phyloP scores from a whole-genome alignment of 2,888 invertebrate species.

The Ormyrus labotus region DNA sequence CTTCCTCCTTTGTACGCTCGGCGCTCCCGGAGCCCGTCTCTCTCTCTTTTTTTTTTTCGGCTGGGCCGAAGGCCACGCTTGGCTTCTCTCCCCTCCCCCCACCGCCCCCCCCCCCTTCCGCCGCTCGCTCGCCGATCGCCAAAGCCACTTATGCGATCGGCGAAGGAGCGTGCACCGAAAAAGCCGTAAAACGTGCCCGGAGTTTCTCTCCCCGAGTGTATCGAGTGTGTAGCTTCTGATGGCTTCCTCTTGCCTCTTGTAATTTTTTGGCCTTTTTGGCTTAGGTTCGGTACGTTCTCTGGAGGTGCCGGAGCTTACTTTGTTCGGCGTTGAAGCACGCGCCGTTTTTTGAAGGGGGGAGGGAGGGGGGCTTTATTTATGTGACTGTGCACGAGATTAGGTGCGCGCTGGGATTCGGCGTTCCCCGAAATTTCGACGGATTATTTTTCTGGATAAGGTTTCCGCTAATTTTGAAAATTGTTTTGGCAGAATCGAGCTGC shows the following conservation, averaged over 20 bases:
- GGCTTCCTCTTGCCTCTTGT: not conserved
- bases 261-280: not conserved
- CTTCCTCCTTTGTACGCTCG: slow-evolving; percentile 13
- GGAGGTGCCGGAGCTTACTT: no score
- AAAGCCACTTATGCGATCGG: not conserved
- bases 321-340: no score
- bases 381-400: no score
- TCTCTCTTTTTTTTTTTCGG: not conserved
- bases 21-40: slow-evolving; percentile 16
- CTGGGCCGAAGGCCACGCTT: slow-evolving; percentile 26
- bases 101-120: not conserved
- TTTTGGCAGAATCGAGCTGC: no score
- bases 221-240: slow-evolving; percentile 13
- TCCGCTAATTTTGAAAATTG: no score
- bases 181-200: not conserved
- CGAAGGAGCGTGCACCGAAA: not conserved
- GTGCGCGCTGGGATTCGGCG: no score
- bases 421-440: no score
- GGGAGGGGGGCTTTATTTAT: no score
- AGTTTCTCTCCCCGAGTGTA: slow-evolving; percentile 30
- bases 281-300: no score
- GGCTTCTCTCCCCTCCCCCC: slow-evolving; percentile 1
- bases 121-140: not conserved
- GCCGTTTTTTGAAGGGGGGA: no score
- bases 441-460: no score